Base-by-base conservation (phyloP, 1,140 invertebrate genomes). In the Dendroctonus valens region DNA sequence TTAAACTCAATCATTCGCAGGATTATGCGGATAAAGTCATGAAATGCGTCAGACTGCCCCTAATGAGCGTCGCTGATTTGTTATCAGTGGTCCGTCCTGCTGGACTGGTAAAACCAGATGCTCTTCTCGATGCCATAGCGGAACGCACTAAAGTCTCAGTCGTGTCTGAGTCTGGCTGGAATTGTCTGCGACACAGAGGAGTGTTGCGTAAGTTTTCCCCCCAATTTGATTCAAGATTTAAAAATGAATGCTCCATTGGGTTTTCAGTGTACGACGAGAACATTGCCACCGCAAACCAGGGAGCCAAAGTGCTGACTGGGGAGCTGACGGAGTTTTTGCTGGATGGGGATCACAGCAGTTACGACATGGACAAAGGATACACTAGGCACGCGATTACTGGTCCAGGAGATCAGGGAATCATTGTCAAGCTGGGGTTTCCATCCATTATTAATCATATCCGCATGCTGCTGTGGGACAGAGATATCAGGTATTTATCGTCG, bases 381-480 rank as follows among this genome's bases (percentile, higher is more conserved):
- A 96, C 95, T 0, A 85, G 94, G 4, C 96, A 98, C 81, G 87
- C 89, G 42, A 98, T 98, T 75, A 91, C 89, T 71, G 93, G 96
- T 62, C 83, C 82, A 26, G 82, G 88, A 68, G 87, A 88, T 76
- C 84, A 87, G 67, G 90, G 92, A 58, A 97, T 99, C 77, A 83
- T 94, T 0, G 88, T 99, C 9, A 90, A 93, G 76, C 83, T 99
- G 11, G 91, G 90, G 57, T 88, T 86, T 49, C 90, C 91, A 60
- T 93, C 87, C 76, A 97, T 98, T 74, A 87, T 99, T 68, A 99
- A 99, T 83, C 91, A 96, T 74, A 86, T 98, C 51, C 87, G 89
- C 71, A 87, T 99, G 84, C 82, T 98, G 52, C 82, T 99, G 0
- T 98, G 96, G 96, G 96, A 99, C 81, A 83, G 89, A 72, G 96